Percentiles rank a stretch among this genome's conserved stretches.
These are phyloP conservation scores for Lochmaea capreae DNA, from an alignment of 2,888 invertebrate species.

Conservation along the genomic window DNA sequence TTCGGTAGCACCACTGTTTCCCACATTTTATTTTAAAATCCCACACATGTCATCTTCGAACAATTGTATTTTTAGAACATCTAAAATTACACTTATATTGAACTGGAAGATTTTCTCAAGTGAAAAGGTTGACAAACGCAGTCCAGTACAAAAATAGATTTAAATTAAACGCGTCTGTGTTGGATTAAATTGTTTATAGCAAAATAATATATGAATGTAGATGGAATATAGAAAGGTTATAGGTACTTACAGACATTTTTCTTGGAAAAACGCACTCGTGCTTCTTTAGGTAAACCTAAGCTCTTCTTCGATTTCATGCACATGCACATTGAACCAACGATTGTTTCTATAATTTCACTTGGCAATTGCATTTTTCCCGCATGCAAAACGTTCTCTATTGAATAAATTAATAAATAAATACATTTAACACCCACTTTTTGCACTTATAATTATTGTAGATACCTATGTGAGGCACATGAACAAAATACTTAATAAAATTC, in stretches of 20 bases:
- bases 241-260: conserved; percentile 31
- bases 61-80: conserved; percentile 29
- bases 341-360: conserved; percentile 42
- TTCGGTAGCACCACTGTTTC: conserved; percentile 8
- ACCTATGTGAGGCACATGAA: conserved; percentile 41
- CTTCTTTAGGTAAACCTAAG: neutral
- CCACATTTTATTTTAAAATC: conserved; percentile 7
- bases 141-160: conserved; percentile 24
- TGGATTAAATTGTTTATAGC: neutral
- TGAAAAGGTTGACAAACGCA: conserved; percentile 28
- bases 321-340: conserved; percentile 30
- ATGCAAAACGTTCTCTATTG: conserved; percentile 43
- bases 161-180: conserved; percentile 9
- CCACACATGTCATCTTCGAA: conserved; percentile 11
- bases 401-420: conserved; percentile 52
- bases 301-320: conserved; percentile 29
- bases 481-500: conserved; percentile 34
- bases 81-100: conserved; percentile 27
- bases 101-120: conserved; percentile 6
- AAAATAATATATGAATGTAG: neutral
- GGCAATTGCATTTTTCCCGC: conserved; percentile 43
- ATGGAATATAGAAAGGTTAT: conserved; percentile 3
- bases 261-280: neutral
- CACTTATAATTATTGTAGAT: conserved; percentile 42
- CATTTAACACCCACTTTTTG: conserved; percentile 49